phyloP scores from a whole-genome alignment of 2,888 invertebrate species.

The Chrysolina americana region DNA sequence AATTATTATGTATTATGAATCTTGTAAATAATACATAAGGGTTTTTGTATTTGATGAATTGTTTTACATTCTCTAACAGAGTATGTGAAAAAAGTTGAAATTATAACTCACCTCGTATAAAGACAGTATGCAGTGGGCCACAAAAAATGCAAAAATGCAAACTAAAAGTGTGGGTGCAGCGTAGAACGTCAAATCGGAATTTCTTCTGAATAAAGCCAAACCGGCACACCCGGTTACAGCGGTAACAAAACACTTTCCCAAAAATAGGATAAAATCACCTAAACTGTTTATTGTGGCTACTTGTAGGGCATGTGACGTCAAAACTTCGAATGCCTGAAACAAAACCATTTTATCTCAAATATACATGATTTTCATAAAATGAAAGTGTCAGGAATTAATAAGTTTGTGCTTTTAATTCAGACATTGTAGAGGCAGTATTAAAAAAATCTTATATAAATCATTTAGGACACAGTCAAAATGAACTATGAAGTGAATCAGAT shows the following conservation, averaged over 20 bases:
- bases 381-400: too few relatives aligned
- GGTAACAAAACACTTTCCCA: slow-evolving; percentile 89
- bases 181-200: slow-evolving; percentile 83
- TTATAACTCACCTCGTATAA: slow-evolving; percentile 85
- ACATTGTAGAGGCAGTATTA: too few relatives aligned
- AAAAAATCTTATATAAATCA: too few relatives aligned
- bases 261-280: slow-evolving; percentile 92
- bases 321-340: slow-evolving; percentile 86
- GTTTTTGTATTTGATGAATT: too few relatives aligned
- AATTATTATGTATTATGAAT: too few relatives aligned
- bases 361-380: slow-evolving; percentile 6
- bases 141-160: slow-evolving; percentile 90
- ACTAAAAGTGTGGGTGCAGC: slow-evolving; percentile 89
- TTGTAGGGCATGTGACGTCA: slow-evolving; percentile 87
- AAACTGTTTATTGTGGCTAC: slow-evolving; percentile 93
- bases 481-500: too few relatives aligned
- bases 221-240: slow-evolving; percentile 86
- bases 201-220: slow-evolving; percentile 81
- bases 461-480: too few relatives aligned
- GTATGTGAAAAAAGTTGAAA: too few relatives aligned
- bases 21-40: too few relatives aligned
- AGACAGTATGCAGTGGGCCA: slow-evolving; percentile 93
- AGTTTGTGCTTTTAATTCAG: too few relatives aligned
- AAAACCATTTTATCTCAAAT: slow-evolving; percentile 20
- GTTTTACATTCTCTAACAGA: too few relatives aligned